Conservation (phyloP, 2,113 vertebrate species). For the Columbina picui region DNA sequence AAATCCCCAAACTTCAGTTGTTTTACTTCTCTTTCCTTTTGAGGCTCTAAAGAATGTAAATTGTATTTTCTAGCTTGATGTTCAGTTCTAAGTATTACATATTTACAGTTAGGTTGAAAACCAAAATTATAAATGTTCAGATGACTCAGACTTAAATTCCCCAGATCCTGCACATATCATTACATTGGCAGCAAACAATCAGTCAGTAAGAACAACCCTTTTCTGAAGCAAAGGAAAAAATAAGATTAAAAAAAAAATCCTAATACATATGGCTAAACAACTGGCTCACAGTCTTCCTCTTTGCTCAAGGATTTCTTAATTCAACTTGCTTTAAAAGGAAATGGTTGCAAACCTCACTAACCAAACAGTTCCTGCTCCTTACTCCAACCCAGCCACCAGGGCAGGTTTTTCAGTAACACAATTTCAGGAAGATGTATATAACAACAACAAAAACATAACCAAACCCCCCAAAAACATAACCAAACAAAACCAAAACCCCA, state of each 20-base stretch:
- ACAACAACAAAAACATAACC: too few species aligned
- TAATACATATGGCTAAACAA: background rate
- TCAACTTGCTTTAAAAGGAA: background rate
- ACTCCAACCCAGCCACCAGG: background rate
- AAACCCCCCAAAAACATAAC: too few species aligned
- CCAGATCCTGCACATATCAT: background rate
- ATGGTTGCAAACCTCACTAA: background rate
- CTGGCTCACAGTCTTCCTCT: background rate
- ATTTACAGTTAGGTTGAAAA: background rate
- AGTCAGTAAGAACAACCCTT: background rate
- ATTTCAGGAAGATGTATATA: background rate
- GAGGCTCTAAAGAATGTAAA: background rate
- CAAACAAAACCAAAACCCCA: too few species aligned
- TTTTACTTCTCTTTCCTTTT: background rate
- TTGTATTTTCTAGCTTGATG: background rate
- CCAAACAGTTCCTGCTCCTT: background rate
- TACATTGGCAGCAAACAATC: background rate
- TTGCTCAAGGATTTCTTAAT: background rate
- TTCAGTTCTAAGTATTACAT: background rate
- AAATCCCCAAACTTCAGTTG: background rate
- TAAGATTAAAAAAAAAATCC: background rate
- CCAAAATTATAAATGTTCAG: background rate
- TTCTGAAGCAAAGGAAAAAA: background rate
- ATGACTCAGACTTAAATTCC: background rate
- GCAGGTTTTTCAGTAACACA: background rate